Percentiles rank a stretch among this genome's conserved stretches.
Evolutionary conservation across 2,113 vertebrate genomes (phyloP).

Genomic region (Terrapene triunguis): DNA sequence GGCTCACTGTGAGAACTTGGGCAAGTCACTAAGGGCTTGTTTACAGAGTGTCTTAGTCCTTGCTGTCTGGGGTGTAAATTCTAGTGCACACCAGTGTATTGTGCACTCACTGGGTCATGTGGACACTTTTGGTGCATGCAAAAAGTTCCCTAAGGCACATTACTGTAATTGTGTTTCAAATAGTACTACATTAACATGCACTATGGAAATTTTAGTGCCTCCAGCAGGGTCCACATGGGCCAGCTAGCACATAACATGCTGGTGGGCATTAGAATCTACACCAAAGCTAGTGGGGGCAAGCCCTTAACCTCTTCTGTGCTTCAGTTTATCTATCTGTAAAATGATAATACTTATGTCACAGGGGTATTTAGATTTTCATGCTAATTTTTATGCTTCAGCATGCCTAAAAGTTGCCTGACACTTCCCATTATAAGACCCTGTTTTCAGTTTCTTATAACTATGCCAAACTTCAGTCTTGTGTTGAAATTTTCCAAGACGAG

Average conservation of each 20-base stretch:
- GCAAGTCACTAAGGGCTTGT: background rate
- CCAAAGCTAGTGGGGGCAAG: background rate
- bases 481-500: background rate
- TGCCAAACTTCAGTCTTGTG: background rate
- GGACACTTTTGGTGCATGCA: background rate
- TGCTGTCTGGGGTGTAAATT: background rate
- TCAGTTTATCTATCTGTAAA: background rate
- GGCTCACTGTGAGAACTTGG: background rate
- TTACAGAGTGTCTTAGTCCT: background rate
- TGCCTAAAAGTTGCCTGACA: background rate
- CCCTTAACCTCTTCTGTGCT: background rate
- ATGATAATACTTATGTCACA: background rate
- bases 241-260: background rate
- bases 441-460: background rate
- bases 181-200: background rate
- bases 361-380: background rate
- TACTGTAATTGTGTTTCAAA: background rate
- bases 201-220: background rate
- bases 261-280: background rate
- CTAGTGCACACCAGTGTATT: background rate
- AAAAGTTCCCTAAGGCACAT: background rate
- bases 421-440: background rate
- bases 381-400: background rate
- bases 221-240: background rate
- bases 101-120: background rate